These are phyloP conservation scores for Porites lutea DNA, from an alignment of 64 coral and sea anemone genomes.

Conservation along the genomic window DNA sequence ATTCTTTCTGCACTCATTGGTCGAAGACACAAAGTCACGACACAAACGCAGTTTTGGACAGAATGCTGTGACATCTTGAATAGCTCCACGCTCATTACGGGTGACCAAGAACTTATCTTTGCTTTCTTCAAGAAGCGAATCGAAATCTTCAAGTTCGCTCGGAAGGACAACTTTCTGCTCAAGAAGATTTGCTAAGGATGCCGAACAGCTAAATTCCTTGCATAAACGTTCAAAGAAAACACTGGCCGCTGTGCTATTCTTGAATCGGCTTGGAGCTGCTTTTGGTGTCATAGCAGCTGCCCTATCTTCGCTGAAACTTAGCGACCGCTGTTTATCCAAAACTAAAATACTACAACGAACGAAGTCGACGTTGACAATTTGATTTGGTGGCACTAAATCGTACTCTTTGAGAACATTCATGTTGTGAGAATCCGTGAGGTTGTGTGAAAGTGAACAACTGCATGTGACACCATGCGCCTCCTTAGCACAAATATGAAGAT, in stretches of 20 bases:
- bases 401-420: conserved; percentile 7
- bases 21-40: background rate
- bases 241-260: background rate
- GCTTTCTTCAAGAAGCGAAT: conserved; percentile 32
- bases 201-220: conserved; percentile 42
- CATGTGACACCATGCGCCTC: background rate
- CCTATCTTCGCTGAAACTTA: background rate
- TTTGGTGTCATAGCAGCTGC: background rate
- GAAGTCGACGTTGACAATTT: background rate
- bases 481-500: conserved; percentile 54
- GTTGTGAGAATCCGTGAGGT: conserved; percentile 19
- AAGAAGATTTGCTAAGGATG: conserved; percentile 26
- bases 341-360: conserved; percentile 23
- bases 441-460: conserved; percentile 6
- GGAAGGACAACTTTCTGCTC: conserved; percentile 29
- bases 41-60: conserved; percentile 60
- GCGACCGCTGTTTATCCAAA: background rate
- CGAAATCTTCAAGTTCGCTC: conserved; percentile 12
- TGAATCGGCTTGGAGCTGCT: background rate
- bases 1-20: conserved; percentile 21
- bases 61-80: conserved; percentile 53
- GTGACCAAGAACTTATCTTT: conserved; percentile 41
- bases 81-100: conserved; percentile 41
- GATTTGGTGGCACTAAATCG: background rate
- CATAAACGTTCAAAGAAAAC: conserved; percentile 54